Conservation (phyloP, 2,113 vertebrate species). For the Neolamprologus brichardi region DNA sequence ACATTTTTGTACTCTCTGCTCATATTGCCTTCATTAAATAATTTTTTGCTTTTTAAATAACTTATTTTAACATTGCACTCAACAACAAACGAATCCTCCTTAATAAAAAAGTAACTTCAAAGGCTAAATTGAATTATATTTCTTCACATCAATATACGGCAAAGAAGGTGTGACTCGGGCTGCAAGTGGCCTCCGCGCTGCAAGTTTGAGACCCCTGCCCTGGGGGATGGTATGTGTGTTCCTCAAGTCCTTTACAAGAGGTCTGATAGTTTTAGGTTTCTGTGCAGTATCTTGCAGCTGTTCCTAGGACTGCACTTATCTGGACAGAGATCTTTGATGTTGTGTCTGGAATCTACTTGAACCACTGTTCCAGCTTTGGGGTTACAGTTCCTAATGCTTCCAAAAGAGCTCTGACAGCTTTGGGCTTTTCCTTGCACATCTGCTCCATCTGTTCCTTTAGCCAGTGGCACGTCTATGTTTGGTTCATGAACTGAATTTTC, state of each 20-base stretch:
- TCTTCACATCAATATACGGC: neutral
- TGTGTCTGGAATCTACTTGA: neutral
- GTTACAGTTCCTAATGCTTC: neutral
- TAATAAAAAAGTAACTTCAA: neutral
- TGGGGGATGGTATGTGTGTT: neutral
- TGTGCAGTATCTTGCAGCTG: neutral
- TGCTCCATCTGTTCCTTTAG: neutral
- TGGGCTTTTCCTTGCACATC: neutral
- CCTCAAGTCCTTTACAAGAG: neutral
- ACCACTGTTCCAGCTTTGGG: neutral
- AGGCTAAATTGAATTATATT: neutral
- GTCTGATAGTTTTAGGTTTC: neutral
- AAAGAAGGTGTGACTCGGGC: neutral
- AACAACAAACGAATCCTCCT: neutral
- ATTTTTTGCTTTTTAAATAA: neutral
- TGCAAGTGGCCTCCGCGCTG: neutral
- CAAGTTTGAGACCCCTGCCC: neutral
- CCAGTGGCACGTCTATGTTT: neutral
- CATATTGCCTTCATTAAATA: neutral
- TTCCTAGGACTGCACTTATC: neutral
- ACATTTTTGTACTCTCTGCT: neutral
- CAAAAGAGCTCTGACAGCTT: neutral
- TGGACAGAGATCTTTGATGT: neutral
- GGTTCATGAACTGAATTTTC: neutral
- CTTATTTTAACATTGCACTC: neutral